Evolutionary conservation across 1,140 invertebrate species (phyloP).

Genomic region (Goniozus legneri): DNA sequence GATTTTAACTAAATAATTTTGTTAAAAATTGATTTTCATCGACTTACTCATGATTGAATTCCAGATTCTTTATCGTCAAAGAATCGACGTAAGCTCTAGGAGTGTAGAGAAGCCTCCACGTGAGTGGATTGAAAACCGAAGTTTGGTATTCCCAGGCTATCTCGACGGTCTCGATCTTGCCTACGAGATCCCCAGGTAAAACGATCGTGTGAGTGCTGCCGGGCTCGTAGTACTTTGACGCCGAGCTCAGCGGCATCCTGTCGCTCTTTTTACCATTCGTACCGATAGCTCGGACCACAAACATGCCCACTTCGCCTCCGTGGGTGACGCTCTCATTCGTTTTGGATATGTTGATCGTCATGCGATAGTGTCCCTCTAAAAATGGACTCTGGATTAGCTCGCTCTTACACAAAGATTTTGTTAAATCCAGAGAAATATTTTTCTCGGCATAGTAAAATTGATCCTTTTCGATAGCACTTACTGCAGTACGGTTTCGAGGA

Average conservation of each 20-base stretch:
- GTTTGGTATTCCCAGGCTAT: conserved; percentile 76
- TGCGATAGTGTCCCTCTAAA: conserved; percentile 71
- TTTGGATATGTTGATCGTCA: conserved; percentile 70
- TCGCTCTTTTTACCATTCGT: conserved; percentile 60
- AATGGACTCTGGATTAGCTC: conserved; percentile 20
- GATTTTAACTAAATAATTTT: conserved; percentile 3
- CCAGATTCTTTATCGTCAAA: conserved; percentile 68
- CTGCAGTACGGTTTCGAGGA: conserved; percentile 69
- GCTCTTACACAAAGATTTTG: background rate
- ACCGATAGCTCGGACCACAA: conserved; percentile 66
- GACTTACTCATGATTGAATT: conserved; percentile 62
- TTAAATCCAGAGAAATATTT: background rate
- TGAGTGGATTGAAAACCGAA: conserved; percentile 75
- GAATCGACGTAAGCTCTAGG: conserved; percentile 69
- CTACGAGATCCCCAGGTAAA: conserved; percentile 64
- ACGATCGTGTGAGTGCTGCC: conserved; percentile 67
- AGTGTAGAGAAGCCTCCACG: conserved; percentile 72
- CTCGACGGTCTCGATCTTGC: conserved; percentile 61
- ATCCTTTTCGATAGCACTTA: conserved; percentile 54
- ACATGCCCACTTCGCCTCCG: conserved; percentile 74
- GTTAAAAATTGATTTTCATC: background rate
- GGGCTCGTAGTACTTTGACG: conserved; percentile 64
- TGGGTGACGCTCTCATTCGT: conserved; percentile 67
- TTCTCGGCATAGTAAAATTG: too few relatives aligned
- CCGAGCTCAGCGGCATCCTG: conserved; percentile 57